Evolutionary conservation across 92 coral and sea anemone genomes (phyloP), one percentile per base, ranked within the genome.

Genomic region (Hydrozoanthus gracilis): DNA sequence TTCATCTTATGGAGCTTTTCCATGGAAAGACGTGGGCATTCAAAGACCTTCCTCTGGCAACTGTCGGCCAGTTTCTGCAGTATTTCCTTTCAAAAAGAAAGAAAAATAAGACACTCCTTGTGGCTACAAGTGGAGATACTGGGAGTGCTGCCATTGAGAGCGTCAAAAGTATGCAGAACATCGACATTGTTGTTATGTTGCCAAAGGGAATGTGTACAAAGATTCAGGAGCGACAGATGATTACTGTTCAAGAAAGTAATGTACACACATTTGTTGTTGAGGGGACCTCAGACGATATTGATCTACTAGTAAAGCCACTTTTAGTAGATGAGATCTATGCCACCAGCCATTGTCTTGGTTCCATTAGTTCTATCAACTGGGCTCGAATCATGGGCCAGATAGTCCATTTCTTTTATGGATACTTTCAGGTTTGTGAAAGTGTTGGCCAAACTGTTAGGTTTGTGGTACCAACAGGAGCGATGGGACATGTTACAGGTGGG

Each of bases 111-210:
- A 90, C 95, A 6, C 54, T 90, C 4, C 87, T 96, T 27, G 98
- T 96, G 4, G 91, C 65, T 11, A 96, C 99, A 5, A 89, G 94
- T 86, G 99, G 99, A 11, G 99, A 96, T 82, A 96, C 99, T 27
- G 99, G 99, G 8, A 93, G 99, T 77, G 95, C 99, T 1, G 99
- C 99, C 12, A 95, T 96, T 47, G 95, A 96, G 77, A 91, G 96
- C 60, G 95, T 95, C 7, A 80, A 91, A 44, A 82, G 78, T 44
- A 85, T 89, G 48, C 52, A 88, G 20, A 82, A 85, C 78, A 78
- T 93, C 44, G 96, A 94, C 72, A 93, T 96, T 16, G 80, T 96
- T 45, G 93, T 90, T 9, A 75, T 96, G 86, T 83, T 92, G 46
- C 99, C 99, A 14, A 88, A 92, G 82, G 98, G 98, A 7, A 91